Conservation (phyloP, 2,888 invertebrate species). For the Phaedon cochleariae region DNA sequence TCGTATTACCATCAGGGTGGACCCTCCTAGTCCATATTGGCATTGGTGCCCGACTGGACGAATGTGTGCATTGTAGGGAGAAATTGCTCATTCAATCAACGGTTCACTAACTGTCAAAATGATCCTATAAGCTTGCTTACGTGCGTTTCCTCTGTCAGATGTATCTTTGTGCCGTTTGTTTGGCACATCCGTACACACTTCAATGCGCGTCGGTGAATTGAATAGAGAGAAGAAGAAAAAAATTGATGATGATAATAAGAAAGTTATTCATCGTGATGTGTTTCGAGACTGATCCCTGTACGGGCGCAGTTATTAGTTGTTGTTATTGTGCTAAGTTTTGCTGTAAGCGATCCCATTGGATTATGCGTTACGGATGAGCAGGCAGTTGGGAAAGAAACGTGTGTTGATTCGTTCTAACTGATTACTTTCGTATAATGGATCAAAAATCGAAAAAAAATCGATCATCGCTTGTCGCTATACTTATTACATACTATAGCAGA, state of each 20-base stretch:
- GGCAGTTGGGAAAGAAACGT: no score
- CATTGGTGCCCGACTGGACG: constrained; percentile 30
- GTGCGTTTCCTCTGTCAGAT: constrained; percentile 42
- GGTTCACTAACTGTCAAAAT: constrained; percentile 59
- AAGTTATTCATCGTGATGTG: not conserved
- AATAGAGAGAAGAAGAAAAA: constrained; percentile 22
- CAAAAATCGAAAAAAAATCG: no score
- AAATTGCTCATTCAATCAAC: constrained; percentile 59
- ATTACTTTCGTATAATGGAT: no score
- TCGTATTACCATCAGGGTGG: constrained; percentile 36
- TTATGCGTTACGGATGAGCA: no score
- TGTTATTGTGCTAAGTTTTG: not conserved
- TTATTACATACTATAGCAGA: no score
- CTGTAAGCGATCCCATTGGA: no score
- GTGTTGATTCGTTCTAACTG: no score
- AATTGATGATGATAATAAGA: not conserved
- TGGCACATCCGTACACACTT: constrained; percentile 30
- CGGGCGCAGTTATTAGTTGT: not conserved
- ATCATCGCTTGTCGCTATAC: no score
- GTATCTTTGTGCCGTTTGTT: constrained; percentile 38
- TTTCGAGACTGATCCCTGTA: not conserved
- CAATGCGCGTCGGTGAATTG: constrained; percentile 26
- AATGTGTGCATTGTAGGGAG: constrained; percentile 56
- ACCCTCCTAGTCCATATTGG: constrained; percentile 48
- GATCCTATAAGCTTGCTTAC: constrained; percentile 44